Conservation (phyloP, 2,888 invertebrate genomes). For the Julus scandinavius region DNA sequence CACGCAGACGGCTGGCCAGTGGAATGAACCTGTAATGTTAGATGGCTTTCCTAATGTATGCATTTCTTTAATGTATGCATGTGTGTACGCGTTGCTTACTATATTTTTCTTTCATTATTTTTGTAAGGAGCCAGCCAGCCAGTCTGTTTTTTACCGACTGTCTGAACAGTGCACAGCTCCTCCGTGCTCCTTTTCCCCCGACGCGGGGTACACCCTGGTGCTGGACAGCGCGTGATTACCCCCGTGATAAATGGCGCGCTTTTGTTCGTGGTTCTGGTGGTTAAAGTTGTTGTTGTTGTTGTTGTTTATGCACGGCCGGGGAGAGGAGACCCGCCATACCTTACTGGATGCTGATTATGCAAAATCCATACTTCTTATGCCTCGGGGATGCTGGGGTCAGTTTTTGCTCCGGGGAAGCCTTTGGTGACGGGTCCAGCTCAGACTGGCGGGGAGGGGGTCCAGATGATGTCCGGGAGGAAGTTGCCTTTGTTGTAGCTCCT, state of each 20-base stretch:
- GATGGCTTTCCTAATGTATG: not conserved
- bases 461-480: not conserved
- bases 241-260: constrained; percentile 36
- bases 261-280: not conserved
- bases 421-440: not conserved
- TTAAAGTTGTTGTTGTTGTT: constrained; percentile 37
- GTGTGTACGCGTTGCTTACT: not conserved
- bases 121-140: constrained; percentile 28
- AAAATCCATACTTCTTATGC: constrained; percentile 18
- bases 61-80: not conserved
- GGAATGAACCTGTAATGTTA: constrained; percentile 1
- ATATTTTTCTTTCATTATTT: constrained; percentile 24
- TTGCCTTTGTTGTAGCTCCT: not conserved
- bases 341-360: constrained; percentile 30
- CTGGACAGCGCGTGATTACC: constrained; percentile 42
- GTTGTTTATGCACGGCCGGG: not conserved
- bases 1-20: not conserved
- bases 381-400: not conserved
- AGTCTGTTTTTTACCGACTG: constrained; percentile 34
- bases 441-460: not conserved
- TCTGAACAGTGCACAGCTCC: not conserved
- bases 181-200: not conserved
- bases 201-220: not conserved
- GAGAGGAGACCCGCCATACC: not conserved
- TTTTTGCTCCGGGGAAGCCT: not conserved